phyloP scores from a whole-genome alignment of 1,140 invertebrate genomes.

The Macrosteles quadrilineatus region DNA sequence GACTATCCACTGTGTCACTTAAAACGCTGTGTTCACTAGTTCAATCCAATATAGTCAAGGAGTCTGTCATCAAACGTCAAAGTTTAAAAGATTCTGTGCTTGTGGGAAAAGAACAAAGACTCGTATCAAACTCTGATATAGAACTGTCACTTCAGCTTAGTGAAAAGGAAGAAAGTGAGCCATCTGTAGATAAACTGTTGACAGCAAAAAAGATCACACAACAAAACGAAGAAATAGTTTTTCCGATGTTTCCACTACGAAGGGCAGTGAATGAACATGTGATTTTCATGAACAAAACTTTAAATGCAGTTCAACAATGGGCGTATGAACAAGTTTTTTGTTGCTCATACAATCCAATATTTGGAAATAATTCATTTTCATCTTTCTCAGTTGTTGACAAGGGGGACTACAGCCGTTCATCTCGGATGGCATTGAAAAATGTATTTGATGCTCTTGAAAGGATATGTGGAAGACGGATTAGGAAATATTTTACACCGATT shows the following conservation, averaged over 20 bases:
- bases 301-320: constrained; percentile 31
- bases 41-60: too few relatives aligned
- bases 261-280: background rate
- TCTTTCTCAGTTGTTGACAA: background rate
- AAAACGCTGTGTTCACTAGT: too few relatives aligned
- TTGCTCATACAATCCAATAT: constrained; percentile 26
- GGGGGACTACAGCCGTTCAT: background rate
- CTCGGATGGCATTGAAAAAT: constrained; percentile 22
- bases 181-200: too few relatives aligned
- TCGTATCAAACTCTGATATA: too few relatives aligned
- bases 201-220: too few relatives aligned
- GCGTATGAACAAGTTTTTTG: constrained; percentile 35
- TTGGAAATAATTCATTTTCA: constrained; percentile 29
- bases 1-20: too few relatives aligned
- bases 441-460: constrained; percentile 28
- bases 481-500: constrained; percentile 23
- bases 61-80: too few relatives aligned
- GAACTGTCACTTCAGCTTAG: too few relatives aligned
- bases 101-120: too few relatives aligned
- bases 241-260: constrained; percentile 3
- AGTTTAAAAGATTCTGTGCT: too few relatives aligned
- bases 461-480: constrained; percentile 30
- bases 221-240: background rate
- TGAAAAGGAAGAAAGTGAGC: too few relatives aligned
- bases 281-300: background rate